Percentiles rank a stretch among this genome's conserved stretches.
These are phyloP conservation scores for Mactromeris polynyma DNA, from an alignment of 2,888 invertebrate genomes.

Conservation along the genomic window DNA sequence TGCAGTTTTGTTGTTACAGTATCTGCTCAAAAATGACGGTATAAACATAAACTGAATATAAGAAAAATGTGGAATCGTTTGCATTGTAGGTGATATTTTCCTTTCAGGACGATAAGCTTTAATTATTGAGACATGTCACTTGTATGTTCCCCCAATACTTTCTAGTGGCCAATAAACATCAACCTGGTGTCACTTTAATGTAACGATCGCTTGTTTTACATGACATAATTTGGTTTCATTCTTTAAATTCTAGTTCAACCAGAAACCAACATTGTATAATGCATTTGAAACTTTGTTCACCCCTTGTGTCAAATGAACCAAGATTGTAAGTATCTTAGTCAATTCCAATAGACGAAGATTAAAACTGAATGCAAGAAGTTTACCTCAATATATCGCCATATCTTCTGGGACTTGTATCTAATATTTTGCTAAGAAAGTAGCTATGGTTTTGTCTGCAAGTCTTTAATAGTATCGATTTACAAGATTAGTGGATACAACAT, in stretches of 20 bases:
- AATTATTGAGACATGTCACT: too few relatives aligned
- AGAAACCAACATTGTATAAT: neutral
- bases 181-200: too few relatives aligned
- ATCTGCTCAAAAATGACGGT: too few relatives aligned
- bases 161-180: too few relatives aligned
- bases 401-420: neutral
- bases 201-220: too few relatives aligned
- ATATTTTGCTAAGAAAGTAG: neutral
- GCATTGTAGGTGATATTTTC: too few relatives aligned
- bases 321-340: neutral
- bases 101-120: too few relatives aligned
- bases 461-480: neutral
- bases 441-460: neutral
- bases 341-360: neutral
- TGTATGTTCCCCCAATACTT: too few relatives aligned
- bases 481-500: neutral
- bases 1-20: too few relatives aligned
- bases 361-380: neutral
- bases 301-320: neutral
- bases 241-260: neutral
- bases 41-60: too few relatives aligned
- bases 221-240: too few relatives aligned
- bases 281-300: neutral
- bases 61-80: too few relatives aligned
- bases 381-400: neutral